Evolutionary conservation across 2,888 invertebrate species (phyloP), one percentile per base, ranked within the genome.

Genomic region (Selenia dentaria): DNA sequence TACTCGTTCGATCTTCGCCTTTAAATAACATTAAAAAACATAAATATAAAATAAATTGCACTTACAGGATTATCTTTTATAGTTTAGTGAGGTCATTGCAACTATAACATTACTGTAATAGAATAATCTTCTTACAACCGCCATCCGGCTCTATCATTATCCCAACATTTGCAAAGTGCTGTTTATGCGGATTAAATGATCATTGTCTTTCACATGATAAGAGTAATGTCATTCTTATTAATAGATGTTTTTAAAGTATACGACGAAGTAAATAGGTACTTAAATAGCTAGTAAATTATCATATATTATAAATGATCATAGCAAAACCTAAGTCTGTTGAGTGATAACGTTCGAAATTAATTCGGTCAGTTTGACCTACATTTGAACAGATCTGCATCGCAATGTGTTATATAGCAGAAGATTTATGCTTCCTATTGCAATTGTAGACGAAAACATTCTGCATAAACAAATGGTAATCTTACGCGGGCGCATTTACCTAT

Each of bases 371-470:
- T 27, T 45, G 42, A 45, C 50, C 56, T 50, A 50, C 29, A 42
- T 57, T 28, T n/a, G 35, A 50, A 29, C 42, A 34, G 50, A 44
- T 41, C 47, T 45, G 50, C 29, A 35, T 32, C 31, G 40, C 28
- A 52, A 35, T 34, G 34, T 45, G 43, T 31, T 44, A 31, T 33
- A 35, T 46, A 40, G 47, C 50, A 28, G 16, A 24, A 47, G 46
- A 50, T 55, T 42, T 55, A 48, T 45, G 38, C 22, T 24, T 44
- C 41, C 37, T 38, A 31, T 20, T 24, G 34, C 25, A 35, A 45
- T 48, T 11, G 41, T 38, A 50, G 37, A 26, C 29, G 20, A 47
- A 53, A 44, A 37, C 37, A 47, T 25, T 25, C 11, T 43, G 12
- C 32, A 11, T 10, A 26, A 24, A 10, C 28, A 27, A 24, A 25